phyloP scores from a whole-genome alignment of 2,113 vertebrate species.

The Fregetta grallaria region DNA sequence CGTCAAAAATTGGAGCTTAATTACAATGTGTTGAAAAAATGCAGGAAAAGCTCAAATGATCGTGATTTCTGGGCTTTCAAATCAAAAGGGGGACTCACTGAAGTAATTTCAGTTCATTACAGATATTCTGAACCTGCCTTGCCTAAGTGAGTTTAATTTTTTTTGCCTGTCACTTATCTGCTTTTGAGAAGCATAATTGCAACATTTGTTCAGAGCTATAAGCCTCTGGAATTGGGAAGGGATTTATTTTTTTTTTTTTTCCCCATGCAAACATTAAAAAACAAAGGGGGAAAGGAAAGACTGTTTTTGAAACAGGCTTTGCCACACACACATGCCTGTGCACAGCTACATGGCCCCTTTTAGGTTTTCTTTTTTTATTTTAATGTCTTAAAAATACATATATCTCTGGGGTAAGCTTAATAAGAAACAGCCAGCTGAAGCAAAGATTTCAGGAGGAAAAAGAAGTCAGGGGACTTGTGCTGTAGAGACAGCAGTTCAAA shows the following conservation, averaged over 20 bases:
- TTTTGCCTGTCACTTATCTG: constrained; percentile 56
- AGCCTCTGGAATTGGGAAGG: constrained; percentile 27
- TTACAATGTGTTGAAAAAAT: neutral
- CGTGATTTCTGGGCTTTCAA: constrained; percentile 24
- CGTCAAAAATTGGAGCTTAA: neutral
- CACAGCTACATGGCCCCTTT: neutral
- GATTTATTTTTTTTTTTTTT: neutral
- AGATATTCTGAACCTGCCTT: constrained; percentile 42
- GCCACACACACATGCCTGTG: neutral
- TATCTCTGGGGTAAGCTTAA: constrained; percentile 16
- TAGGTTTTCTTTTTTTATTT: constrained; percentile 5
- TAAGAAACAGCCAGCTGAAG: constrained; percentile 30
- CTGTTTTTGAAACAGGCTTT: neutral
- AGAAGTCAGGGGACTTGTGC: neutral
- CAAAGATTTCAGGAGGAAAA: constrained; percentile 18
- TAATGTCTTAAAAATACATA: constrained; percentile 38
- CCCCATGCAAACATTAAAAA: constrained; percentile 38
- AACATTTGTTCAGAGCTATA: constrained; percentile 50
- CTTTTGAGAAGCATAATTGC: constrained; percentile 64
- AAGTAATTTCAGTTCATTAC: constrained; percentile 59
- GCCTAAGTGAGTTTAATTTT: constrained; percentile 57
- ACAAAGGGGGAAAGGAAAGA: neutral
- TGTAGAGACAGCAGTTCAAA: constrained; percentile 23
- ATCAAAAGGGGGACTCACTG: neutral
- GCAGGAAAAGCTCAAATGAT: neutral